Conservation (phyloP, 1,140 invertebrate species). For the Drosophila ficusphila region DNA sequence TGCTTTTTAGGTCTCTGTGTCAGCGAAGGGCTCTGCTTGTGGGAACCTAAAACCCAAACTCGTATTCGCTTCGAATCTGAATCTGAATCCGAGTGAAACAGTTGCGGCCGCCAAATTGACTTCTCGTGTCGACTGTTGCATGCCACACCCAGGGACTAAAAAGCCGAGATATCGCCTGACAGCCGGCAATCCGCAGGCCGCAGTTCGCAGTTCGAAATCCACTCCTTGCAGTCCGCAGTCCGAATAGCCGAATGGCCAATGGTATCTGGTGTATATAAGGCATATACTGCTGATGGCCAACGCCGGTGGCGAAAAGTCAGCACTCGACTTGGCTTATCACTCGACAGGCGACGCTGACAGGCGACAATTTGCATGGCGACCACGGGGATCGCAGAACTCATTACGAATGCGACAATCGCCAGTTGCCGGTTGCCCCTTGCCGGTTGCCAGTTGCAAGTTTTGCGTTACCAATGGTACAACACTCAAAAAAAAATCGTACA, state of each 20-base stretch:
- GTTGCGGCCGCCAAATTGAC: conserved; percentile 45
- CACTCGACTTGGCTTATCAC: conserved; percentile 42
- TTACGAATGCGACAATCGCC: conserved; percentile 68
- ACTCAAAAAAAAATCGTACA: background rate
- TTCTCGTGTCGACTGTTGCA: conserved; percentile 49
- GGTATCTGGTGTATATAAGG: background rate
- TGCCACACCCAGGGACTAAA: conserved; percentile 45
- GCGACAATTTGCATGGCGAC: conserved; percentile 51
- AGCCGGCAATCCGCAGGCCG: conserved; percentile 28
- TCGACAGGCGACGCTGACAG: conserved; percentile 45
- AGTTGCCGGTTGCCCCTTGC: conserved; percentile 8
- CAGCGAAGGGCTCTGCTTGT: conserved; percentile 25
- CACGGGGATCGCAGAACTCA: conserved; percentile 45
- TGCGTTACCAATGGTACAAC: conserved; percentile 2
- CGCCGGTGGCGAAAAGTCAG: conserved; percentile 51
- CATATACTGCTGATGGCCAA: conserved; percentile 23
- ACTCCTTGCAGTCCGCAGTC: too few relatives aligned
- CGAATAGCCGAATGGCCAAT: conserved; percentile 14
- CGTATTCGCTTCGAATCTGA: too few relatives aligned
- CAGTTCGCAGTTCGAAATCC: conserved; percentile 12
- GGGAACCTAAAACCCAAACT: conserved; percentile 14
- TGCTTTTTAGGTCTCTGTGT: conserved; percentile 51
- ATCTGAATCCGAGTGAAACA: conserved; percentile 22
- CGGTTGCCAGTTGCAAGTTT: conserved; percentile 9
- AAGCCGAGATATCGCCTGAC: conserved; percentile 44